Base-by-base conservation (phyloP, 2,888 invertebrate genomes). In the Megamerina dolium region DNA sequence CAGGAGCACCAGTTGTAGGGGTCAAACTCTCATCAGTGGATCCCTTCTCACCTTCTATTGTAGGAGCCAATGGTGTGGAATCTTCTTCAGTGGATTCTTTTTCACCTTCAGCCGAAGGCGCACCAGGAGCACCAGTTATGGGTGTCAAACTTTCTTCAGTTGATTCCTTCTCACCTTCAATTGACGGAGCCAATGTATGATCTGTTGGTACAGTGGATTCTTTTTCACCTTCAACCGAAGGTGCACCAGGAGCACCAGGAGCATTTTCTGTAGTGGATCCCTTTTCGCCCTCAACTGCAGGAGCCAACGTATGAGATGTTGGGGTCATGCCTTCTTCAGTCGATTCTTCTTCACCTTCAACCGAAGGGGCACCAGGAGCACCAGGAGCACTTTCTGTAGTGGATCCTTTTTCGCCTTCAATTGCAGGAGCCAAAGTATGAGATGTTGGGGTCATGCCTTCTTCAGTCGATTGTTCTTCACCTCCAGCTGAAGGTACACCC, bases 41-140 rank as follows among this genome's bases (percentile, higher is more conserved):
- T 2, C 5, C 18, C 18, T 35, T 34, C 20, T 13, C 23, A 14
- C 31, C 19, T 20, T 40, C 32, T 16, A 8, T 21, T n/a, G 20
- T 36, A 9, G 31, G 12, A 8, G n/a, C 34, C 5, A 29, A 14
- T 36, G 13, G 41, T 33, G 32, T n/a, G n/a, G n/a, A n/a, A n/a
- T n/a, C n/a, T n/a, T n/a, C n/a, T n/a, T n/a, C n/a, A n/a, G n/a
- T n/a, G n/a, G n/a, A n/a, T 13, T n/a, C 16, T 9, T 37, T 16
- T 23, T 9, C 29, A 9, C 49, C 45, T 19, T 45, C 41, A 20
- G 10, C 10, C 35, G 35, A 32, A 9, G 46, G 39, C 16, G 33
- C 27, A 9, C 3, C 17, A 12, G 45, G 41, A 18, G n/a, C n/a
- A n/a, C n/a, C n/a, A n/a, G n/a, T n/a, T n/a, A n/a, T n/a, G n/a